These are phyloP conservation scores for Himalopsyche kuldschensis DNA, from an alignment of 2,888 invertebrate genomes.

Conservation along the genomic window DNA sequence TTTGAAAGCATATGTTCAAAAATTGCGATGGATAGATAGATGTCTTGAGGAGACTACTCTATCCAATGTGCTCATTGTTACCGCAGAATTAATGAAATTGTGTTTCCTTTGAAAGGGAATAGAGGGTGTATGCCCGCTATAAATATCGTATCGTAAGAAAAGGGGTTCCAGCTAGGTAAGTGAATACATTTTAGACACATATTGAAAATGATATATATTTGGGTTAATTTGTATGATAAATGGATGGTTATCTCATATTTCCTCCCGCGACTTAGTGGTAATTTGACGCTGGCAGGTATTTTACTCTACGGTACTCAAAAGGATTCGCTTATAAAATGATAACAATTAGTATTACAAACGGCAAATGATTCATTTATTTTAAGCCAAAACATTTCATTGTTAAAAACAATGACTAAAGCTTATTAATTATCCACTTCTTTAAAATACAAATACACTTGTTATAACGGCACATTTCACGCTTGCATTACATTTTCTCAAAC, in stretches of 20 bases:
- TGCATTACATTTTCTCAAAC: too few species aligned
- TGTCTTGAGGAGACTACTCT: not conserved
- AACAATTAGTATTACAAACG: too few species aligned
- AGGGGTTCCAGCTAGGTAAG: not conserved
- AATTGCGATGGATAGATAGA: conserved; percentile 6
- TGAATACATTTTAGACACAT: not conserved
- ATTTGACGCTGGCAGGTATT: too few species aligned
- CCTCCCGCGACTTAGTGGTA: not conserved
- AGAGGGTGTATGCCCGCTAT: not conserved
- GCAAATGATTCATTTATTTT: too few species aligned
- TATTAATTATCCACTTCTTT: too few species aligned
- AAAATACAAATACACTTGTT: too few species aligned
- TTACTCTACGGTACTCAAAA: too few species aligned
- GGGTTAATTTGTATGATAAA: not conserved
- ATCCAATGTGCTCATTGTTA: conserved; percentile 22
- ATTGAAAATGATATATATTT: not conserved
- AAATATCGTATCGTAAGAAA: not conserved
- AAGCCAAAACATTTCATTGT: too few species aligned
- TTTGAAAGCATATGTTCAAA: not conserved
- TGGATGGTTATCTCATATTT: not conserved
- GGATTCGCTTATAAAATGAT: too few species aligned
- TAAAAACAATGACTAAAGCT: too few species aligned
- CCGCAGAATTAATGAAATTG: conserved; percentile 30
- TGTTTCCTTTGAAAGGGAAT: not conserved
- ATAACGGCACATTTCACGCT: too few species aligned